Evolutionary conservation across 2,888 invertebrate species (phyloP), one percentile per base, ranked within the genome.

Genomic region (Oligia latruncula): DNA sequence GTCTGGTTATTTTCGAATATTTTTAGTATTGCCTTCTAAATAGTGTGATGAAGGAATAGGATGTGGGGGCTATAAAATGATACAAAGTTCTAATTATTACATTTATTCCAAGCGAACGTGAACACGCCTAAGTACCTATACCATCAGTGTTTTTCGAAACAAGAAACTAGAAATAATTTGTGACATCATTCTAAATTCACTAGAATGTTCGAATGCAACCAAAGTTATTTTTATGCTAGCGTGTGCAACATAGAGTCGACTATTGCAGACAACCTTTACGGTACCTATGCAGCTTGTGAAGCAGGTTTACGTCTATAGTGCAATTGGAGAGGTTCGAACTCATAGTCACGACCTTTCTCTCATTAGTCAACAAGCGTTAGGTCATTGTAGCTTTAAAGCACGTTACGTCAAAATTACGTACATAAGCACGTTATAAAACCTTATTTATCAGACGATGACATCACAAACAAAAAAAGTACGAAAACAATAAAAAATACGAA

Each of bases 371-470:
- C 29, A 43, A 43, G 40, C 40, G 20, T 29, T 29, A 64, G 3
- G 17, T 8, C 29, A 64, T 52, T 74, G 64, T 43, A 64, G 52
- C 52, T 77, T 55, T 29, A 43, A 64, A 64, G 29, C 17, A 64
- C 43, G 40, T 73, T 64, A 74, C 43, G n/a, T 73, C 29, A 64
- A 52, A 29, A 52, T 40, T 73, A 73, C 20, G 49, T 64, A 29
- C 43, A 5, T 52, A 74, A 23, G 20, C 20, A 72, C 23, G 8
- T 49, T 76, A 20, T 62, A n/a, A 74, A 29, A 6, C 20, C 49
- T 29, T 15, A 40, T 74, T 40, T 11, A 62, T 11, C 1, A 11
- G 8, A 52, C 23, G 15, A n/a, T 75, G 64, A 35, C 11, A 49
- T n/a, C 8, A 65, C 20, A 66, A 58, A 20, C 9, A 46, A 15